phyloP scores from a whole-genome alignment of 2,888 invertebrate genomes.

The Stenotaenia linearis region DNA sequence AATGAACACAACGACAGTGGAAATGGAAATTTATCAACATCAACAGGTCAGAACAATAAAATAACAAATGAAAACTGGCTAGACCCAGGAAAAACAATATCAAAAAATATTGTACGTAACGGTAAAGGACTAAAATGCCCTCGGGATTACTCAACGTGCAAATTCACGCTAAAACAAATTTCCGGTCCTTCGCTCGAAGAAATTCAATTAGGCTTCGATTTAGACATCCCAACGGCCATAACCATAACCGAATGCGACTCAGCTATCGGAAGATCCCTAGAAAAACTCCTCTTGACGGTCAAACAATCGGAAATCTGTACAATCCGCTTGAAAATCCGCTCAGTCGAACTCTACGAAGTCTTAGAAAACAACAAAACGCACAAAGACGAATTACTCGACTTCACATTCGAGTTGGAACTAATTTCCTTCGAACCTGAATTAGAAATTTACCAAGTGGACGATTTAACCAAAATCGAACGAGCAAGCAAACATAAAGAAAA shows the following conservation, averaged over 20 bases:
- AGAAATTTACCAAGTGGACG: constrained; percentile 1
- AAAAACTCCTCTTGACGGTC: neutral
- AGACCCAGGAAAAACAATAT: neutral
- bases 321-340: neutral
- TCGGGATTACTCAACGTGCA: neutral
- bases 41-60: neutral
- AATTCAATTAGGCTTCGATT: neutral
- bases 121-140: constrained; percentile 8
- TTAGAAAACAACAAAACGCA: neutral
- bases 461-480: neutral
- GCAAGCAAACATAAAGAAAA: constrained; percentile 33
- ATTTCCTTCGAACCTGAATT: neutral
- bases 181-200: neutral
- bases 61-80: neutral
- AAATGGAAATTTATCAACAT: neutral
- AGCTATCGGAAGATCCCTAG: neutral
- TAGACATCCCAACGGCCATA: neutral
- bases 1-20: neutral
- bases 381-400: neutral
- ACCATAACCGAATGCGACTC: neutral
- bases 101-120: neutral
- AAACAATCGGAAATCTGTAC: neutral
- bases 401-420: neutral
- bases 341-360: neutral
- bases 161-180: neutral